phyloP scores from a whole-genome alignment of 2,113 vertebrate genomes.

The Todiramphus chloris region DNA sequence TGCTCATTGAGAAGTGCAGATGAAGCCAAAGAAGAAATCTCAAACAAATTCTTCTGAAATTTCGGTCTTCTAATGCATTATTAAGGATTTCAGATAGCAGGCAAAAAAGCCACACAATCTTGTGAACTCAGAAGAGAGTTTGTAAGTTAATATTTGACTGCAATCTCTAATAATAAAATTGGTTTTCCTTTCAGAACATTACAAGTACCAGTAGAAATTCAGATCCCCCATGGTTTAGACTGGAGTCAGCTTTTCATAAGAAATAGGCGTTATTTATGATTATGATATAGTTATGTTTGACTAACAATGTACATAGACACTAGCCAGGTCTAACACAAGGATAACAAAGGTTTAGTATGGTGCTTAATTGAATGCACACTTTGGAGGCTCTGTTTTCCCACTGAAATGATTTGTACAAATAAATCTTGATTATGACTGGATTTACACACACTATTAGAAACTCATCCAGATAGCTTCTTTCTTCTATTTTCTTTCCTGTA shows the following conservation, averaged over 20 bases:
- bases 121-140: conserved; percentile 11
- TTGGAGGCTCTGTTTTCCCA: conserved; percentile 20
- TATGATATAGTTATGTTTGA: conserved; percentile 18
- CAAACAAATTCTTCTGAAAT: conserved; percentile 56
- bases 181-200: conserved; percentile 13
- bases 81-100: conserved; percentile 63
- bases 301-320: background rate
- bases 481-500: background rate
- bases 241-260: conserved; percentile 36
- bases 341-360: conserved; percentile 20
- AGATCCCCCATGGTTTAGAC: background rate
- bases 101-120: conserved; percentile 22
- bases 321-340: conserved; percentile 45
- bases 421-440: conserved; percentile 28
- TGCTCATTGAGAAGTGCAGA: conserved; percentile 58
- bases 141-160: conserved; percentile 6
- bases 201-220: background rate
- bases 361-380: conserved; percentile 40
- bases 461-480: background rate
- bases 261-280: conserved; percentile 43
- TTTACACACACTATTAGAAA: conserved; percentile 33
- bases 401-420: conserved; percentile 35
- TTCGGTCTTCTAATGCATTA: conserved; percentile 55
- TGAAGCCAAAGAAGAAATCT: conserved; percentile 58
- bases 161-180: conserved; percentile 18